These are phyloP conservation scores for Alligator mississippiensis DNA, from an alignment of 2,113 vertebrate species.

Conservation along the genomic window DNA sequence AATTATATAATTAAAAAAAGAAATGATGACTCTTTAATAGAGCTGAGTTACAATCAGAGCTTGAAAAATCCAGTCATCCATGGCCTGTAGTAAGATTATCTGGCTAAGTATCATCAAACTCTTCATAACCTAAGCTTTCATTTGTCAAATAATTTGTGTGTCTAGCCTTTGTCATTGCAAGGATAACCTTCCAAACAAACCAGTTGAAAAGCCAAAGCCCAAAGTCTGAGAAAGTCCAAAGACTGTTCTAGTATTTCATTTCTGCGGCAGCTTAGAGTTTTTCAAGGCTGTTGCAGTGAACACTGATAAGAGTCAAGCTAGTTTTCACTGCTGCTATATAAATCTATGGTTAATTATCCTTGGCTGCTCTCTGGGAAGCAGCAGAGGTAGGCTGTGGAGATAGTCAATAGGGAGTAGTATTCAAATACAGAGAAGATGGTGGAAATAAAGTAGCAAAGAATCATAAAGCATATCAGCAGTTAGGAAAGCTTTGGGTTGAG, in stretches of 20 bases:
- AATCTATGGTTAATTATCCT: not conserved
- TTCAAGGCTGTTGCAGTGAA: not conserved
- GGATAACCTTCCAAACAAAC: not conserved
- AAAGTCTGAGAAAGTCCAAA: not conserved
- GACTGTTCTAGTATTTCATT: not conserved
- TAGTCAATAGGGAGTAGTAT: not conserved
- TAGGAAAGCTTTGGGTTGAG: rapidly evolving
- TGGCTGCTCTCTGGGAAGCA: not conserved
- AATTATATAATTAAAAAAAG: not conserved
- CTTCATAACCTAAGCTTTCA: not conserved
- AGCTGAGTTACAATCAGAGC: not conserved
- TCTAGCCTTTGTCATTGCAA: not conserved
- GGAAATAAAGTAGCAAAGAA: not conserved
- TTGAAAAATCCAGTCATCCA: not conserved
- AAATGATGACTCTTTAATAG: not conserved
- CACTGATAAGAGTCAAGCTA: not conserved
- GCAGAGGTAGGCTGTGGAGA: not conserved
- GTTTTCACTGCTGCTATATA: not conserved
- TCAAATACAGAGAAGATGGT: not conserved
- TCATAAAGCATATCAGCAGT: rapidly evolving
- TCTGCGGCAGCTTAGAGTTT: not conserved
- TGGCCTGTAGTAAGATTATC: not conserved
- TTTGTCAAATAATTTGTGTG: rapidly evolving
- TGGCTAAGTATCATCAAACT: not conserved
- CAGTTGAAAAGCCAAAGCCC: not conserved